Conservation (phyloP, 1,140 invertebrate genomes). For the Bombus superbus region DNA sequence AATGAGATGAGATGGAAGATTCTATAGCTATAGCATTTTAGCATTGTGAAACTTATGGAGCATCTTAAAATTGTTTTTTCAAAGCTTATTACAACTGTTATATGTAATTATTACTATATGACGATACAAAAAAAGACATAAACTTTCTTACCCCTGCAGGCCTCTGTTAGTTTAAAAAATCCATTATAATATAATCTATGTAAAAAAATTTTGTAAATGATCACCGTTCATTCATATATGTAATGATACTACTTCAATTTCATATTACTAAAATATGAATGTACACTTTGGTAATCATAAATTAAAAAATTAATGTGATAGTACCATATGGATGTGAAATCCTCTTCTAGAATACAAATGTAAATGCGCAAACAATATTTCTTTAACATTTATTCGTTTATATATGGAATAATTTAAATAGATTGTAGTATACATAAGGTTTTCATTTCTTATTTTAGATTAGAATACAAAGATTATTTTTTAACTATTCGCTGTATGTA, state of each 20-base stretch:
- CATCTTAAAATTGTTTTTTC: neutral
- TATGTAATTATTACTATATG: neutral
- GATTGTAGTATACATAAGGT: conserved; percentile 18
- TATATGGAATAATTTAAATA: conserved; percentile 24
- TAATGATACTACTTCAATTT: conserved; percentile 45
- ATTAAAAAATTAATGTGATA: conserved; percentile 59
- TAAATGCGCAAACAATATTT: conserved; percentile 30
- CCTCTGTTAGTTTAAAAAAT: conserved; percentile 19
- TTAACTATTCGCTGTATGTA: conserved; percentile 35
- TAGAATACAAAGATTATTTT: conserved; percentile 39
- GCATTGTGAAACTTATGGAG: neutral
- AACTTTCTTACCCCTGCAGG: conserved; percentile 24
- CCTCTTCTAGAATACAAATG: conserved; percentile 50
- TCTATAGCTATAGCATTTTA: neutral
- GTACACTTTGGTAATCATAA: conserved; percentile 69
- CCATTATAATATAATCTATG: conserved; percentile 52
- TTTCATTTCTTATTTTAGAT: conserved; percentile 40
- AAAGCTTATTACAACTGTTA: neutral
- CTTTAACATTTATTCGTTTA: conserved; percentile 12
- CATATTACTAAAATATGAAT: conserved; percentile 60
- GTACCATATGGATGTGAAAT: conserved; percentile 28
- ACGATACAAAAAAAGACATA: neutral
- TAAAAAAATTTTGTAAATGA: conserved; percentile 74
- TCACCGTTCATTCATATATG: conserved; percentile 53
- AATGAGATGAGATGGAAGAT: neutral